These are phyloP conservation scores for Podarcis muralis DNA, from an alignment of 2,113 vertebrate genomes.

Conservation along the genomic window DNA sequence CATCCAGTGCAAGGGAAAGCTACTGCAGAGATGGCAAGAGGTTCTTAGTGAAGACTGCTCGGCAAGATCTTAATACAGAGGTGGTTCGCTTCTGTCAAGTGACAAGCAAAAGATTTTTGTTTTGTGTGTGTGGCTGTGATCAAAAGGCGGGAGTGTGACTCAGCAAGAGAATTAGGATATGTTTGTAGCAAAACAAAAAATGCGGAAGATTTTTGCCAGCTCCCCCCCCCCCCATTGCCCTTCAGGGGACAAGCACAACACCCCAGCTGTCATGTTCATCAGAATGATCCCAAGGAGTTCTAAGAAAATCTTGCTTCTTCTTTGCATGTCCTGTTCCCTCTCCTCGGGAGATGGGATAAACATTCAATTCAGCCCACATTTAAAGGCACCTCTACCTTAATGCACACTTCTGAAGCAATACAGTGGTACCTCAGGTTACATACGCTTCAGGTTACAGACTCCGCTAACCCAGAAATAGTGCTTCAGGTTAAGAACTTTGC, in stretches of 20 bases:
- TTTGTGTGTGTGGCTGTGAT: rapidly evolving
- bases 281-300: not conserved
- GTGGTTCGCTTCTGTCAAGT: not conserved
- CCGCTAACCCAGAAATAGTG: no score
- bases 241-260: not conserved
- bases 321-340: not conserved
- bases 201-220: not conserved
- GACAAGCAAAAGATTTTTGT: rapidly evolving
- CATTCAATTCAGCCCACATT: no score
- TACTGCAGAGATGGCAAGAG: not conserved
- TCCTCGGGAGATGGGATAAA: no score
- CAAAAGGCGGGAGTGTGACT: not conserved
- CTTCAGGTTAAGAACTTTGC: no score
- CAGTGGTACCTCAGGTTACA: no score
- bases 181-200: not conserved
- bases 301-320: no score
- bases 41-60: not conserved
- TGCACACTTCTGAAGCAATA: no score
- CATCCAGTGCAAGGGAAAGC: not conserved
- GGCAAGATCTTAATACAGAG: not conserved
- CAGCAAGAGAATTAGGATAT: not conserved
- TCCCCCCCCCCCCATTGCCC: rapidly evolving
- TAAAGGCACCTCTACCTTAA: no score
- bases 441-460: no score
- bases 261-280: rapidly evolving